Evolutionary conservation across 2,888 invertebrate species (phyloP).

Genomic region (Atherix ibis): DNA sequence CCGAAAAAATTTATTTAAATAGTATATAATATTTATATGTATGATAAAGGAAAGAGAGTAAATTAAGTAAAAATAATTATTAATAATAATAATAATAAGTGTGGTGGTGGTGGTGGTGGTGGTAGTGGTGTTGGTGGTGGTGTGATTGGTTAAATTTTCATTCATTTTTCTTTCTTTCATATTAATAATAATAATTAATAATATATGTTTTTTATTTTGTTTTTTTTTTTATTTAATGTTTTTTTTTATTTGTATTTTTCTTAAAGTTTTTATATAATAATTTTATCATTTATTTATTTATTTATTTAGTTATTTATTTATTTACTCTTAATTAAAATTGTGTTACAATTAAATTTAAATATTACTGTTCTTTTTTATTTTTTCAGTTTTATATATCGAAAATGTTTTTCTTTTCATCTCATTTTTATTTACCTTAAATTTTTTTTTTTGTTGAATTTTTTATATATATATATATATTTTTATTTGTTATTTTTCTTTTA

Average conservation of each 20-base stretch:
- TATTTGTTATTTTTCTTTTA: constrained; percentile 12
- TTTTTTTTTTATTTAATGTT: constrained; percentile 42
- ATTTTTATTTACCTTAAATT: constrained; percentile 5
- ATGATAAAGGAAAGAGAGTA: too few species aligned
- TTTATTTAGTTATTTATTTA: constrained; percentile 13
- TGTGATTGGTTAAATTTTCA: constrained; percentile 35
- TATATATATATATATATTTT: constrained; percentile 20
- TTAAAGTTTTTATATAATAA: too few species aligned
- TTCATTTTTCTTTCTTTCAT: constrained; percentile 40
- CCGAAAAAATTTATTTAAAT: too few species aligned
- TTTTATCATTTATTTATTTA: too few species aligned
- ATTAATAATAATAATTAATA: constrained; percentile 25
- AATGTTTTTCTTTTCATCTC: constrained; percentile 10
- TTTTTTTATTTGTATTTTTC: too few species aligned
- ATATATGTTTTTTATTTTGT: constrained; percentile 35
- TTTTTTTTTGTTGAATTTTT: constrained; percentile 17
- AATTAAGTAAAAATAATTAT: too few species aligned
- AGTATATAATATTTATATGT: too few species aligned
- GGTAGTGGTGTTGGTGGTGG: constrained; percentile 5
- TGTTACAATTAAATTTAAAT: constrained; percentile 32
- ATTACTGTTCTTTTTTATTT: constrained; percentile 27
- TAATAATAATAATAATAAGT: too few species aligned
- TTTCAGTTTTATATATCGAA: constrained; percentile 14
- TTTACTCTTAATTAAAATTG: constrained; percentile 19
- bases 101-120: not conserved